A percentile compares a stretch with the other conserved stretches of the same genome.
These are phyloP conservation scores for Formica aserva DNA, from an alignment of 2,888 invertebrate species.

Conservation along the genomic window DNA sequence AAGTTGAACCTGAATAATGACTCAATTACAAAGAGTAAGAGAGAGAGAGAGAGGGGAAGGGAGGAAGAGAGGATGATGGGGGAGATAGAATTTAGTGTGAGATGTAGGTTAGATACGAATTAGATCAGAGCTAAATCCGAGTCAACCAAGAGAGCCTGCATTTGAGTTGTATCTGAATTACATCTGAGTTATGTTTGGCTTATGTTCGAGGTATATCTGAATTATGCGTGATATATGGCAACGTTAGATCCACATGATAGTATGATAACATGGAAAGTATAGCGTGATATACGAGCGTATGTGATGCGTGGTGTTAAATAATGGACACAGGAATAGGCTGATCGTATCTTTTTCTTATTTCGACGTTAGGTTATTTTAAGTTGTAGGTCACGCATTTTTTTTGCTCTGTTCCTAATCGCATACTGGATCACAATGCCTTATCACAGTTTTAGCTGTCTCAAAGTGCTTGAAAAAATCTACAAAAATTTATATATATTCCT, in stretches of 20 bases:
- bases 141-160: slow-evolving; percentile 5
- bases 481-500: too few species aligned
- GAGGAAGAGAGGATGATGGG: neutral
- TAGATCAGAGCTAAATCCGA: slow-evolving; percentile 37
- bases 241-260: slow-evolving; percentile 23
- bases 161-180: slow-evolving; percentile 51
- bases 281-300: slow-evolving; percentile 5
- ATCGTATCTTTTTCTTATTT: neutral
- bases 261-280: slow-evolving; percentile 27
- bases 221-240: slow-evolving; percentile 17
- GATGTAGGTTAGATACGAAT: slow-evolving; percentile 31
- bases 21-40: neutral
- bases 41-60: neutral
- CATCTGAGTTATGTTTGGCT: slow-evolving; percentile 49
- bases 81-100: slow-evolving; percentile 27
- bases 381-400: too few species aligned
- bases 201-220: slow-evolving; percentile 39
- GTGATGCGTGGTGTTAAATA: neutral
- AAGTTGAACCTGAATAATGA: slow-evolving; percentile 41
- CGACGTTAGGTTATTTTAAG: neutral
- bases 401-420: too few species aligned
- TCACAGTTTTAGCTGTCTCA: too few species aligned
- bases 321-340: neutral
- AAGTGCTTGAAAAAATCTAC: too few species aligned
- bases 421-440: too few species aligned